Evolutionary conservation across 2,113 vertebrate genomes (phyloP).

Genomic region (Marcusenius ussheri): DNA sequence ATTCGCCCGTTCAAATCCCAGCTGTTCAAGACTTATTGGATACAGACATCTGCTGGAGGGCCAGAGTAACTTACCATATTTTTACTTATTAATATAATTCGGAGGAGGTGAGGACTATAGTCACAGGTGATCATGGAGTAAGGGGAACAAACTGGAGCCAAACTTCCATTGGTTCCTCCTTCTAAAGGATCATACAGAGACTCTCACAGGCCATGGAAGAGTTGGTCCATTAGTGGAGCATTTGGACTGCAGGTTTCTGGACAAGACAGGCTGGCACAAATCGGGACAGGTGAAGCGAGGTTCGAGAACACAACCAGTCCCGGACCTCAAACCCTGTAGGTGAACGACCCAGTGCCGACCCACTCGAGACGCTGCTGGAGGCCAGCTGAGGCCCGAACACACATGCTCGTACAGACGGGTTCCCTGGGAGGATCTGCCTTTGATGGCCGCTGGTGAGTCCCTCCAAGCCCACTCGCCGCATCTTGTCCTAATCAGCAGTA

Average conservation of each 20-base stretch:
- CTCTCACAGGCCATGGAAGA: neutral
- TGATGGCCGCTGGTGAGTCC: neutral
- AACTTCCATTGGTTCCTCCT: neutral
- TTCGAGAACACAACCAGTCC: neutral
- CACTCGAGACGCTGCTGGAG: neutral
- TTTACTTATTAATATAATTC: neutral
- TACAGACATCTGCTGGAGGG: neutral
- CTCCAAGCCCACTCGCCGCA: conserved; percentile 25
- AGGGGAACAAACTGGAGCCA: neutral
- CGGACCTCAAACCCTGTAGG: neutral
- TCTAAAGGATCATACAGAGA: neutral
- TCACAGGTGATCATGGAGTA: neutral
- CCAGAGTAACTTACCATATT: neutral
- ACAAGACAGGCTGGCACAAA: neutral
- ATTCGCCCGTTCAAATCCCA: neutral
- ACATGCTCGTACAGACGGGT: neutral
- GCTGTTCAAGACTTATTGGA: neutral
- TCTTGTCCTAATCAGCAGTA: conserved; percentile 43
- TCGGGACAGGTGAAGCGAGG: neutral
- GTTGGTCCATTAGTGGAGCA: neutral
- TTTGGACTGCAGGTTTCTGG: neutral
- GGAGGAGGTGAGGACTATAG: neutral
- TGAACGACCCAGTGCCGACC: neutral
- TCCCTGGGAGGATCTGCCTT: neutral
- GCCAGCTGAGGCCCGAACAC: neutral